Evolutionary conservation across 2,888 invertebrate species (phyloP), one percentile per base, ranked within the genome.

Genomic region (Nomada flava): DNA sequence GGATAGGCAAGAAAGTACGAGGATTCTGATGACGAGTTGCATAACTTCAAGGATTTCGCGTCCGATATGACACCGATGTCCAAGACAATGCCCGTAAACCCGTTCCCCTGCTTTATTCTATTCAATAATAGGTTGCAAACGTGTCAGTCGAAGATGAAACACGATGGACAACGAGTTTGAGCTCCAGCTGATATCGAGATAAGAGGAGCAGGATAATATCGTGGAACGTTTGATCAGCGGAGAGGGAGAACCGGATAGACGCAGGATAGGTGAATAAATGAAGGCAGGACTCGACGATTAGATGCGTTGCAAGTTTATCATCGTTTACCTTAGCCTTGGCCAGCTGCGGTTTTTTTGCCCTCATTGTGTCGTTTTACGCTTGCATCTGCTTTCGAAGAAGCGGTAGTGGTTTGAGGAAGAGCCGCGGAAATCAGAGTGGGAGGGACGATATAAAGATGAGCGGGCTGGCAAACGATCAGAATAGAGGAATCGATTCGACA

Each of bases 401-500:
- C 67, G 74, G 10, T 59, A 68, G 47, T 59, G 60, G 74, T 84
- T 85, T 79, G 70, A 87, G 82, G 86, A 87, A 86, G 82, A 86
- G 83, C 57, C 69, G 72, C 52, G 55, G 50, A 53, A 69, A 60
- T 64, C 42, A 71, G 76, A 82, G 86, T 87, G 85, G 89, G 91
- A 86, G 91, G 29, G 59, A 83, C 69, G 73, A 83, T 90, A 90
- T 90, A 91, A 89, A 89, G 84, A 79, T 84, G 70, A 73, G 76
- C 65, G 63, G 63, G 63, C 65, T 47, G 13, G 63, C 55, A 47
- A 59, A 64, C 73, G 81, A 74, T 69, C 59, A 59, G 71, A 62
- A 82, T 76, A 83, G 77, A 82, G 75, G 68, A 85, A 85, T 81
- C 64, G 36, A 86, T 86, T 82, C 82, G n/a, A 57, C 87, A 72